Evolutionary conservation across 2,797 vertebrate genomes (phyloP).

Genomic region (Atherinosoma microstoma): DNA sequence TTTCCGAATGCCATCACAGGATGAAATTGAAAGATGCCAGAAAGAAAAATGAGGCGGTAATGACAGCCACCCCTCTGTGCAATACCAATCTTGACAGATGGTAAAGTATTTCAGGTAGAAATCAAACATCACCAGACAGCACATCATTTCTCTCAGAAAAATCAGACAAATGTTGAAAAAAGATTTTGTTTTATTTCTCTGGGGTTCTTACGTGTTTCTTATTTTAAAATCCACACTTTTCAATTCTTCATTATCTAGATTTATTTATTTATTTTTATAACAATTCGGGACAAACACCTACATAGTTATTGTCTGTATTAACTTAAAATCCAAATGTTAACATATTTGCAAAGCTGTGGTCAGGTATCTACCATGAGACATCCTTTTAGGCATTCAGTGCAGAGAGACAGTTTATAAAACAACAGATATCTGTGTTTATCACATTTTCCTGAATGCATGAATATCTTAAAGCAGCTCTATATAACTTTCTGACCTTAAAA

Average conservation of each 20-base stretch:
- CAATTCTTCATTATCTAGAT: not conserved
- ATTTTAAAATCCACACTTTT: not conserved
- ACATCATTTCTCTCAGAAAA: not conserved
- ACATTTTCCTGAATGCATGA: too few species aligned
- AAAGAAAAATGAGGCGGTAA: slow-evolving; percentile 37
- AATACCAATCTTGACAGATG: slow-evolving; percentile 11
- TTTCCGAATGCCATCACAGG: slow-evolving; percentile 30
- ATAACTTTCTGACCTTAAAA: too few species aligned
- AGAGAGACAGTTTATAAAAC: too few species aligned
- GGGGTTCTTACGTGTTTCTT: not conserved
- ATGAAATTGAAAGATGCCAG: slow-evolving; percentile 30
- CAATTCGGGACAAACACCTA: not conserved
- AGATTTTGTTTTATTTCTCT: slow-evolving; percentile 2
- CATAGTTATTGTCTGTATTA: not conserved
- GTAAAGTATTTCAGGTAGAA: slow-evolving; percentile 23
- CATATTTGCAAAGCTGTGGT: not conserved
- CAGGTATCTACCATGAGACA: not conserved
- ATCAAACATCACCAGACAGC: slow-evolving; percentile 19
- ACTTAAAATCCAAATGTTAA: not conserved
- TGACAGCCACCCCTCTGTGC: slow-evolving; percentile 12
- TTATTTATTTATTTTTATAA: not conserved
- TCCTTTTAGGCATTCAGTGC: too few species aligned
- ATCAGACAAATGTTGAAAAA: not conserved
- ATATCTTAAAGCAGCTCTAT: too few species aligned
- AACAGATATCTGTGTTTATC: too few species aligned